phyloP scores from a whole-genome alignment of 2,888 invertebrate species.

The Mamestra brassicae region DNA sequence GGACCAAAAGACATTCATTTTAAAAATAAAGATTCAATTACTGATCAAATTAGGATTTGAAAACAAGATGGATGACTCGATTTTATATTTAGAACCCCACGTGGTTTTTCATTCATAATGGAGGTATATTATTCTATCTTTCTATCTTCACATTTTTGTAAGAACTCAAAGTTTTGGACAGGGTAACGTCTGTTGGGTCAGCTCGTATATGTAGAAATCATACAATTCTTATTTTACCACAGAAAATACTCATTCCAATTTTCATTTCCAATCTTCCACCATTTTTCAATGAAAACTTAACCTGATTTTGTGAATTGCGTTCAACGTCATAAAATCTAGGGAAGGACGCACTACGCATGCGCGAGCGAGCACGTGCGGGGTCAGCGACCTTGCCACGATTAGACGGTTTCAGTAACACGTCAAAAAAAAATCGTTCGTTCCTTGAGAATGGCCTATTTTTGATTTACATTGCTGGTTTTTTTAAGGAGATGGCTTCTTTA shows the following conservation, averaged over 20 bases:
- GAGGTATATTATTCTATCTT: too few species aligned
- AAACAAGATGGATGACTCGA: slow-evolving; percentile 3
- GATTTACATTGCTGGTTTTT: background rate
- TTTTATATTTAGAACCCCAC: slow-evolving; percentile 5
- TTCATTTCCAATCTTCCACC: background rate
- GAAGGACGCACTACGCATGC: slow-evolving; percentile 54
- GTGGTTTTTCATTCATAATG: too few species aligned
- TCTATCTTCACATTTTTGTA: too few species aligned
- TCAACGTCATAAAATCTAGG: slow-evolving; percentile 35
- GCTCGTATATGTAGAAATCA: too few species aligned
- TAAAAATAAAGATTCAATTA: too few species aligned
- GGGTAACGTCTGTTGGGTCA: too few species aligned
- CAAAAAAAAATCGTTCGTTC: slow-evolving; percentile 24
- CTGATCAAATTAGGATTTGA: too few species aligned
- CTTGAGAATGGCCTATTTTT: slow-evolving; percentile 36
- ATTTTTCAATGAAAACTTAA: slow-evolving; percentile 25
- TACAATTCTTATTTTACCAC: too few species aligned
- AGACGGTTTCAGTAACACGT: slow-evolving; percentile 37
- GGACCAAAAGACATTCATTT: too few species aligned
- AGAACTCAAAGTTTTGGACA: too few species aligned
- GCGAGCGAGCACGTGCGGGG: slow-evolving; percentile 61
- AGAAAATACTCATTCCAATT: background rate
- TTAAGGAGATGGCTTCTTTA: background rate
- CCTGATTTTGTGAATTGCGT: slow-evolving; percentile 17
- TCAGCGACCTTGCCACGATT: slow-evolving; percentile 59